Percentiles rank a stretch among this genome's conserved stretches.
phyloP scores from a whole-genome alignment of 2,113 vertebrate genomes.

The Plotosus lineatus region DNA sequence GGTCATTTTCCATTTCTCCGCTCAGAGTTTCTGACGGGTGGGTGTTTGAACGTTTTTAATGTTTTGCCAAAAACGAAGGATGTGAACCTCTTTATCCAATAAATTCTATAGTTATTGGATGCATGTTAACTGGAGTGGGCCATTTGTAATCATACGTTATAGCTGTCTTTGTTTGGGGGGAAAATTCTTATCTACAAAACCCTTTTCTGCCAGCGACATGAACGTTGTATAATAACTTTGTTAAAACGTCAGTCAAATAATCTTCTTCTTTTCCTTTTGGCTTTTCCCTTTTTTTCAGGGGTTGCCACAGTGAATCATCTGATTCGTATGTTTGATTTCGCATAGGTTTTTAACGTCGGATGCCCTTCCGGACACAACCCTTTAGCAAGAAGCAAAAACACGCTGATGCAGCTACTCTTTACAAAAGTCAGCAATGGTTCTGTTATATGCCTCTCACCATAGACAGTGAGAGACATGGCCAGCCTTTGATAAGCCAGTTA shows the following conservation, averaged over 20 bases:
- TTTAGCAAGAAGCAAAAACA: no score
- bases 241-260: neutral
- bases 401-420: no score
- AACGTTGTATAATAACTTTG: neutral
- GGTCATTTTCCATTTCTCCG: neutral
- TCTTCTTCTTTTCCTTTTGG: no score
- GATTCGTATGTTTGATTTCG: no score
- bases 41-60: constrained; percentile 2
- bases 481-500: no score
- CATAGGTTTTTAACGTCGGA: no score
- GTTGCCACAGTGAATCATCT: no score
- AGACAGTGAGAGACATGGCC: no score
- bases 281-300: no score
- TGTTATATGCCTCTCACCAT: no score
- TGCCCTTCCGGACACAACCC: no score
- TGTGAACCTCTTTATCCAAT: neutral
- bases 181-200: neutral
- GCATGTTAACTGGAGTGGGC: neutral
- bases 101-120: neutral
- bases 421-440: no score
- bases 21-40: constrained; percentile 3
- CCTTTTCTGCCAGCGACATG: neutral
- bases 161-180: neutral
- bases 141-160: neutral
- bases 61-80: neutral